Conservation (phyloP, 1,140 invertebrate genomes). For the Zaprionus ornatus region DNA sequence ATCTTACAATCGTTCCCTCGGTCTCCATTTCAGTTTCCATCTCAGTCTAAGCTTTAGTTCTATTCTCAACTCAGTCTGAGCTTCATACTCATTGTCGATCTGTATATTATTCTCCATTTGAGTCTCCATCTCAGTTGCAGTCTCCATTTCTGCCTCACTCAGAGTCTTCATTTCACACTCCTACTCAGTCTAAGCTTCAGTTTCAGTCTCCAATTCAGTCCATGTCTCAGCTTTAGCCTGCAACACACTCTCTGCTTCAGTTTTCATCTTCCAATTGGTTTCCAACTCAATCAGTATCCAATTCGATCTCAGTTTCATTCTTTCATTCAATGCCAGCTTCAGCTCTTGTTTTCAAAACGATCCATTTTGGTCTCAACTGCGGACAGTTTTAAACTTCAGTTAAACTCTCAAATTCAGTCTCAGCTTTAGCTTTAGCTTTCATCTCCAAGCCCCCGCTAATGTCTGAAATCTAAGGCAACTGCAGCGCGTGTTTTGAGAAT, state of each 20-base stretch:
- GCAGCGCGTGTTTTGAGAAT: neutral
- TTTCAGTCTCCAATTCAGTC: too few species aligned
- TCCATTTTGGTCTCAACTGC: too few species aligned
- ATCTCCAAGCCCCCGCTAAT: too few species aligned
- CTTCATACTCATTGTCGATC: neutral
- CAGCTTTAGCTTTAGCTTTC: neutral
- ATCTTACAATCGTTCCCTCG: neutral
- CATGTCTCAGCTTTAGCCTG: too few species aligned
- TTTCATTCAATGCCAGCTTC: too few species aligned
- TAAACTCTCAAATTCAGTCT: neutral
- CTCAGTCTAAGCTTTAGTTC: neutral
- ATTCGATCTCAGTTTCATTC: too few species aligned
- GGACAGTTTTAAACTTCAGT: too few species aligned
- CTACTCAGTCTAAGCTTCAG: neutral
- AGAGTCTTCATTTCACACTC: neutral
- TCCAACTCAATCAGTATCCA: too few species aligned
- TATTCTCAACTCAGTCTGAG: neutral
- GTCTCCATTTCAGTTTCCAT: neutral
- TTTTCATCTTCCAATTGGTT: too few species aligned
- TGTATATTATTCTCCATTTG: neutral
- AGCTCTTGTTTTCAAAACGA: too few species aligned
- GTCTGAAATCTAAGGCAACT: neutral
- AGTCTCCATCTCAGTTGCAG: neutral
- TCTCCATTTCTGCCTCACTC: neutral
- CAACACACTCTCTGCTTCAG: too few species aligned